Percentiles rank a stretch among this genome's conserved stretches.
Conservation (phyloP, 2,797 vertebrate genomes). For the Carcharodon carcharias region DNA sequence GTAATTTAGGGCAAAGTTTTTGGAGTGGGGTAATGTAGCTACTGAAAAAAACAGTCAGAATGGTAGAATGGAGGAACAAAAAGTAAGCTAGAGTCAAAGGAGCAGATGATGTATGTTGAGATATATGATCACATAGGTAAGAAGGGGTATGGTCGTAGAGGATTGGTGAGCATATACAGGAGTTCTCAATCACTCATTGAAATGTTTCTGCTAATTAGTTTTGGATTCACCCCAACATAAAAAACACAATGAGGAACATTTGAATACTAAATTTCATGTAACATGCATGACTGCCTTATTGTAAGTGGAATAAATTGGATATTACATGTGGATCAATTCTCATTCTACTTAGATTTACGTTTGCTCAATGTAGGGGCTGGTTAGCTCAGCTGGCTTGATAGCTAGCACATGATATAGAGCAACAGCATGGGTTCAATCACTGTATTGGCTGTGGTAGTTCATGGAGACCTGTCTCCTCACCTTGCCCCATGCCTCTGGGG, state of each 20-base stretch:
- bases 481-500: too few relatives aligned
- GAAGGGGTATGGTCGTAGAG: neutral
- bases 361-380: neutral
- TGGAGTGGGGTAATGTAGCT: neutral
- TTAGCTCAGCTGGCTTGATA: too few relatives aligned
- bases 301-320: neutral
- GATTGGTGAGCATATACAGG: neutral
- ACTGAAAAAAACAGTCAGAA: neutral
- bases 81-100: neutral
- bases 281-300: neutral
- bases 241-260: neutral
- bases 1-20: neutral
- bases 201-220: neutral
- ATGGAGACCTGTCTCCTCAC: too few relatives aligned
- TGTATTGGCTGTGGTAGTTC: too few relatives aligned
- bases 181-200: neutral
- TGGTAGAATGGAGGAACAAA: neutral
- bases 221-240: neutral
- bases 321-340: neutral
- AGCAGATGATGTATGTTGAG: neutral
- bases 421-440: too few relatives aligned
- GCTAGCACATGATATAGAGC: too few relatives aligned
- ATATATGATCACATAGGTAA: neutral
- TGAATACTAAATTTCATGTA: neutral
- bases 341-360: neutral